These are phyloP conservation scores for Coleophora flavipennella DNA, from an alignment of 2,888 invertebrate species.

Conservation along the genomic window DNA sequence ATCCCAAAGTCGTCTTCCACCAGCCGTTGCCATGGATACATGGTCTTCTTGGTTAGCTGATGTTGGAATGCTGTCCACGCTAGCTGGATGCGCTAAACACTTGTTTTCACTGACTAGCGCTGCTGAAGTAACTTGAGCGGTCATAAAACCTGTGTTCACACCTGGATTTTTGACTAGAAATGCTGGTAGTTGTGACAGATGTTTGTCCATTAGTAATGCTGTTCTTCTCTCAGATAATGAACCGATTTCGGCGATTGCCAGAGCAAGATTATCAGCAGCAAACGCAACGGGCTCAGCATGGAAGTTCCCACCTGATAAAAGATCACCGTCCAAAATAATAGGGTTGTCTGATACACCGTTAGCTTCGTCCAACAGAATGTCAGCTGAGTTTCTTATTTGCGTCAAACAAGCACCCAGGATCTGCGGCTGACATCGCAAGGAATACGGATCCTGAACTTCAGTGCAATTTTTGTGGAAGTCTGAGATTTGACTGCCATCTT, in stretches of 20 bases:
- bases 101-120: conserved; percentile 5
- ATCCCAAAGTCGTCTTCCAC: conserved; percentile 3
- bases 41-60: conserved; percentile 6
- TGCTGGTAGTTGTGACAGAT: neutral
- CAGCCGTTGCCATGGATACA: conserved; percentile 4
- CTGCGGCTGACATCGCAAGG: conserved; percentile 5
- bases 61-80: conserved; percentile 5
- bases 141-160: conserved; percentile 4
- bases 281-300: conserved; percentile 1
- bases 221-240: conserved; percentile 2
- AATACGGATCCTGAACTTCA: conserved; percentile 6
- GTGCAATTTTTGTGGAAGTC: conserved; percentile 1
- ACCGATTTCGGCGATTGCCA: conserved; percentile 4
- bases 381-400: conserved; percentile 3
- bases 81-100: neutral
- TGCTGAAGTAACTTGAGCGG: conserved; percentile 2
- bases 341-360: conserved; percentile 3
- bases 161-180: conserved; percentile 1
- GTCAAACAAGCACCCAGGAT: conserved; percentile 4
- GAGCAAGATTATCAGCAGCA: conserved; percentile 2
- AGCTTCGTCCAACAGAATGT: conserved; percentile 1
- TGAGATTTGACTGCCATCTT: conserved; percentile 1
- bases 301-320: conserved; percentile 1
- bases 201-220: conserved; percentile 3
- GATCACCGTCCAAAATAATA: neutral